phyloP scores from a whole-genome alignment of 2,113 vertebrate genomes.

The Tetrao urogallus region DNA sequence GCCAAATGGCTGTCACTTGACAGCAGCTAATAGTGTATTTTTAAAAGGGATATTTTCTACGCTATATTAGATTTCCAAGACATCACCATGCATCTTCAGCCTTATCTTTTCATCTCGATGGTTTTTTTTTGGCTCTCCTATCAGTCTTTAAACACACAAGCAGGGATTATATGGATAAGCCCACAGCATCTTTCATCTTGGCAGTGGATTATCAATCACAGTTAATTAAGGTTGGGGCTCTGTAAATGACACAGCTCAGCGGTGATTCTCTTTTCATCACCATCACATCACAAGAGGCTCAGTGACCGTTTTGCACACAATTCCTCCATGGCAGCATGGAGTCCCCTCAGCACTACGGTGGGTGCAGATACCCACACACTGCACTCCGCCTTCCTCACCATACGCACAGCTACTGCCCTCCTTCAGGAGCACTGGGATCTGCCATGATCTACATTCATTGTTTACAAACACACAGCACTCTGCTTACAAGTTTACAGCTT shows the following conservation, averaged over 20 bases:
- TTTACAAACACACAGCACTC: not conserved
- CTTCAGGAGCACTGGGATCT: too few relatives aligned
- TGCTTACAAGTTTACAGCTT: not conserved
- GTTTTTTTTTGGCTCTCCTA: not conserved
- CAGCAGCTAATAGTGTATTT: conserved; percentile 18
- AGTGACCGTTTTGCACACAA: fast-evolving
- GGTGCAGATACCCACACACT: fast-evolving
- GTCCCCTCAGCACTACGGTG: too few relatives aligned
- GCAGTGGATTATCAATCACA: not conserved
- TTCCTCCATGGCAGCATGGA: fast-evolving
- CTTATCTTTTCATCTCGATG: conserved; percentile 13
- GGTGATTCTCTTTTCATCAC: not conserved
- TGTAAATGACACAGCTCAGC: not conserved
- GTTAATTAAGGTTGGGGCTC: conserved; percentile 13
- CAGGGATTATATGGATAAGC: not conserved
- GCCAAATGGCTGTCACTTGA: conserved; percentile 20
- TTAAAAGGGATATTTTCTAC: not conserved
- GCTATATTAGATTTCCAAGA: conserved; percentile 39
- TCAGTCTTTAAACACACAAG: not conserved
- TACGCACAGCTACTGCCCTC: fast-evolving
- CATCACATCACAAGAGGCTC: not conserved
- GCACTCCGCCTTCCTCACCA: fast-evolving
- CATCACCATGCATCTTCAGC: conserved; percentile 19
- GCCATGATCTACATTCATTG: fast-evolving
- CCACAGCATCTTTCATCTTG: not conserved